Evolutionary conservation across 2,888 invertebrate species (phyloP).

Genomic region (Coleophora flavipennella): DNA sequence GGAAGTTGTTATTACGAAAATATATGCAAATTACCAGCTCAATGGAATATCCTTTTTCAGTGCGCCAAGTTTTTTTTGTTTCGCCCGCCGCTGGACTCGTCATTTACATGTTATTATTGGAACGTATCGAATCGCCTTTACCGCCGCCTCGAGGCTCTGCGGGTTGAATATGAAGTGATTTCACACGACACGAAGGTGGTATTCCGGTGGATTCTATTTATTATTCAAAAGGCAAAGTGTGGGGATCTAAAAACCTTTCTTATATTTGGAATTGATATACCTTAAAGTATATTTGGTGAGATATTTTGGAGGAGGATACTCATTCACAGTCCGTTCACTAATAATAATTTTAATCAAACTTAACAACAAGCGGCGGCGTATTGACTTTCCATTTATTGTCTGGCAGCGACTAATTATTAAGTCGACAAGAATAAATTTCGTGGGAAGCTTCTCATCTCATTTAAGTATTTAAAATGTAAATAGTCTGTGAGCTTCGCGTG

Average conservation of each 20-base stretch:
- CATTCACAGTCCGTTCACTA: no score
- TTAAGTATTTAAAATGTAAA: conserved; percentile 26
- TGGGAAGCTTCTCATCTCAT: conserved; percentile 44
- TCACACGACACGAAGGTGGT: conserved; percentile 34
- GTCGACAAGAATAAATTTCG: conserved; percentile 62
- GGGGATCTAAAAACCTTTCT: conserved; percentile 22
- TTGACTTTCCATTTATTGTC: conserved; percentile 54
- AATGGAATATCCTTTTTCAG: conserved; percentile 47
- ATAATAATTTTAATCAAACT: conserved; percentile 30
- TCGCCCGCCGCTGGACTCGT: conserved; percentile 43
- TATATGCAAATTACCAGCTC: conserved; percentile 60
- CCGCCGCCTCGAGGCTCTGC: conserved; percentile 36
- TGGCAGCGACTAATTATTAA: conserved; percentile 54
- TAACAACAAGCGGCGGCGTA: conserved; percentile 31
- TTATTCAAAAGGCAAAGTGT: conserved; percentile 33
- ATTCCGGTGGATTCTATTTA: conserved; percentile 17
- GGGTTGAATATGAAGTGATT: conserved; percentile 49
- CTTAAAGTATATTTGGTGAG: no score
- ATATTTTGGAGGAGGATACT: no score
- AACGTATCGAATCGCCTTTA: conserved; percentile 51
- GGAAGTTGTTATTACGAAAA: conserved; percentile 65
- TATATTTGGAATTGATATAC: no score
- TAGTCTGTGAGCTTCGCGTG: conserved; percentile 31
- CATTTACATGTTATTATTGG: conserved; percentile 65
- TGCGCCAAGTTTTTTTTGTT: conserved; percentile 43